These are phyloP conservation scores for Lithophane leautieri DNA, from an alignment of 2,888 invertebrate species.

Conservation along the genomic window DNA sequence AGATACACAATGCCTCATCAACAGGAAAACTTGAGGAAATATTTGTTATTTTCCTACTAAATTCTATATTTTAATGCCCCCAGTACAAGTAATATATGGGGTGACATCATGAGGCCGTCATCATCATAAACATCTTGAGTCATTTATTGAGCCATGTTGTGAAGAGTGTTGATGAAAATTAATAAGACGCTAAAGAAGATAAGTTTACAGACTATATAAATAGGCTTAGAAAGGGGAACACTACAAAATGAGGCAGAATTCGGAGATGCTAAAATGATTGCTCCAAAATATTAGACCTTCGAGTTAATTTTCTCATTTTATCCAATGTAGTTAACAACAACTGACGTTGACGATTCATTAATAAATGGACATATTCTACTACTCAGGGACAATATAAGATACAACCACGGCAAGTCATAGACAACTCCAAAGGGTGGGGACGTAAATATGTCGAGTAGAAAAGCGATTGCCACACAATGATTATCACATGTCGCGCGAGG, in stretches of 20 bases:
- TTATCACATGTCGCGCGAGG: slow-evolving; percentile 73
- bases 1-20: slow-evolving; percentile 29
- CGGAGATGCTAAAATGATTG: background rate
- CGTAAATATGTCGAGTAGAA: slow-evolving; percentile 62
- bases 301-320: no score
- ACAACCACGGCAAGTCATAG: slow-evolving; percentile 6
- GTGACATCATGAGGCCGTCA: slow-evolving; percentile 57
- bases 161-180: slow-evolving; percentile 46
- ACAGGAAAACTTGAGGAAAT: slow-evolving; percentile 35
- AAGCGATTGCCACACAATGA: slow-evolving; percentile 68
- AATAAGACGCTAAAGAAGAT: slow-evolving; percentile 35
- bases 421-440: slow-evolving; percentile 51
- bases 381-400: background rate
- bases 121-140: slow-evolving; percentile 57
- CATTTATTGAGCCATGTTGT: slow-evolving; percentile 48
- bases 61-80: slow-evolving; percentile 30
- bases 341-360: background rate
- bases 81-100: slow-evolving; percentile 35
- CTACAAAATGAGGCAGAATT: background rate
- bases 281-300: background rate
- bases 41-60: slow-evolving; percentile 23
- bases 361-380: background rate
- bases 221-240: slow-evolving; percentile 11
- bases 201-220: slow-evolving; percentile 39
- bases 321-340: no score